Base-by-base conservation (phyloP, 2,113 vertebrate genomes). In the Myanophis thanlyinensis region DNA sequence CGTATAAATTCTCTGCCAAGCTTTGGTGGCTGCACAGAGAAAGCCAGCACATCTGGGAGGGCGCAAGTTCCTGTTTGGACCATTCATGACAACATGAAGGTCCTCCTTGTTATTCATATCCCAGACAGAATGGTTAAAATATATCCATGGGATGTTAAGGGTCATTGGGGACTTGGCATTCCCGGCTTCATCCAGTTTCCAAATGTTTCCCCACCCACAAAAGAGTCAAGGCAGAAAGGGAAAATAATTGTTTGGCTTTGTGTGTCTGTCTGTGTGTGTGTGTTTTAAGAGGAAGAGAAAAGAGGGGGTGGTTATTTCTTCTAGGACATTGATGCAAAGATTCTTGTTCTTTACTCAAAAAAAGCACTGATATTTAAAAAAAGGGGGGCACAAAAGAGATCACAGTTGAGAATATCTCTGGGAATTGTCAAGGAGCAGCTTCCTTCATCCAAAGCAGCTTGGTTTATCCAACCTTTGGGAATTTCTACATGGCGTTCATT, bases 101-200 rank as follows among this genome's bases (percentile, higher is more conserved):
- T 22, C 15, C 46, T 85, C 49, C 0, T 0, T 3, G 89, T 91
- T 9, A 3, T 11, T 49, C 44, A 5, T 85, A 91, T 91, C 20
- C 23, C n/a, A 90, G 93, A 44, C 0, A 56, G 93, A 95, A 93
- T 51, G 11, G 49, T 92, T 92, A 56, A 52, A 92, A 94, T 87
- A 40, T 1, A 44, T 49, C 7, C 3, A n/a, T 46, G 11, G 67
- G 20, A 94, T 92, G 30, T 12, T 52, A 54, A 48, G 87, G 27
- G 49, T 92, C 62, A 56, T 0, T n/a, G 30, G 67, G 54, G 27
- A 53, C 35, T 56, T 89, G 67, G 67, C 56, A 48, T 2, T 56
- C 11, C 11, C 5, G 1, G 67, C 44, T 84, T 73, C 91, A 56
- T 54, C 89, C 80, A 44, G 2, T 95, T 94, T 90, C 25, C 89